Percentiles rank a stretch among this genome's conserved stretches.
These are phyloP conservation scores for Oligia fasciuncula DNA, from an alignment of 2,888 invertebrate species.

Conservation along the genomic window DNA sequence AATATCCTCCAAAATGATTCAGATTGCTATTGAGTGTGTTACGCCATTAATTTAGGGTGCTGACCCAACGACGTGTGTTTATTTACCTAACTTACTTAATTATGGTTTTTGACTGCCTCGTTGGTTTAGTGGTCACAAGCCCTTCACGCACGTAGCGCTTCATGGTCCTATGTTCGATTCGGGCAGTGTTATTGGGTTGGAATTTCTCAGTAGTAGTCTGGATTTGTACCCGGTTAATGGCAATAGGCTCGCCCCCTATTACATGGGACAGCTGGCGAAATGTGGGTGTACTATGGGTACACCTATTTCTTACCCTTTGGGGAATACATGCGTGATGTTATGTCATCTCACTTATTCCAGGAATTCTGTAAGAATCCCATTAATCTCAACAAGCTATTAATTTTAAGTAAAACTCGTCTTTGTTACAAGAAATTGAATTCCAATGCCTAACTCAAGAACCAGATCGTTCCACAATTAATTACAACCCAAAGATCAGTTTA, in stretches of 20 bases:
- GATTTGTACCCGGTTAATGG: not conserved
- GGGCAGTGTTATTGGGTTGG: not conserved
- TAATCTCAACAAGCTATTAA: conserved; percentile 10
- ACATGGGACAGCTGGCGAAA: not conserved
- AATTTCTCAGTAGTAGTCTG: not conserved
- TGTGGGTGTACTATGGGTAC: too few species aligned
- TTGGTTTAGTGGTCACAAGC: not conserved
- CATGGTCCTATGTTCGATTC: not conserved
- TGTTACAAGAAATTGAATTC: conserved; percentile 42
- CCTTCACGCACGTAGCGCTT: not conserved
- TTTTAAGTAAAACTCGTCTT: conserved; percentile 19
- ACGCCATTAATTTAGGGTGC: not conserved
- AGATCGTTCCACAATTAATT: conserved; percentile 56
- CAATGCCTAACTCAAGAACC: conserved; percentile 41
- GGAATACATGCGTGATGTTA: not conserved
- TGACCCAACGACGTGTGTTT: not conserved
- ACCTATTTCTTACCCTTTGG: not conserved
- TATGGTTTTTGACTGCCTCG: not conserved
- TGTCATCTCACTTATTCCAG: too few species aligned
- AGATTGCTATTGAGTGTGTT: not conserved
- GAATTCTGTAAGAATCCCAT: not conserved
- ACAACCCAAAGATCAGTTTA: conserved; percentile 66
- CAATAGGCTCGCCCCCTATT: not conserved
- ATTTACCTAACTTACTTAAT: not conserved
- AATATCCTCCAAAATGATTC: not conserved